phyloP scores from a whole-genome alignment of 2,113 vertebrate species.

The Paratilapia polleni region DNA sequence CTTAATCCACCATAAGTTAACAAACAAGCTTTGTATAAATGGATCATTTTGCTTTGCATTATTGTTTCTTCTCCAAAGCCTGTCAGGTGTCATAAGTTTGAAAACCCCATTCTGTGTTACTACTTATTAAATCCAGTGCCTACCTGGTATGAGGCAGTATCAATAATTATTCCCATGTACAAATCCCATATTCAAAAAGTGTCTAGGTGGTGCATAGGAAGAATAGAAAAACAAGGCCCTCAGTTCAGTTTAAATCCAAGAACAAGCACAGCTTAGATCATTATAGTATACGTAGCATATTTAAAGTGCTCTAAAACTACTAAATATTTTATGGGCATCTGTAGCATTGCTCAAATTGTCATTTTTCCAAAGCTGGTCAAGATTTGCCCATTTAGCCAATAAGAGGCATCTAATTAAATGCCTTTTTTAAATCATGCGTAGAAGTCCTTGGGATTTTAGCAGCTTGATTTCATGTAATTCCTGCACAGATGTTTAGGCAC shows the following conservation, averaged over 20 bases:
- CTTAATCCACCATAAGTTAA: background rate
- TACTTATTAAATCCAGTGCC: background rate
- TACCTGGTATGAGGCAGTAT: background rate
- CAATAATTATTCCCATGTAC: background rate
- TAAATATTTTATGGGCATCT: background rate
- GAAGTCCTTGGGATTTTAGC: background rate
- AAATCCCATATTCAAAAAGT: no score
- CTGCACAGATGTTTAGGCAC: background rate
- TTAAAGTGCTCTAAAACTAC: background rate
- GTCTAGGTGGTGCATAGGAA: background rate
- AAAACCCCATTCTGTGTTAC: background rate
- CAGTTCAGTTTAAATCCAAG: background rate
- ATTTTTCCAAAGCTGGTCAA: no score
- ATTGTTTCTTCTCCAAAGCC: background rate
- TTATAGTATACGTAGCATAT: background rate
- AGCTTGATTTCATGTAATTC: constrained; percentile 13
- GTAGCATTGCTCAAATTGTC: background rate
- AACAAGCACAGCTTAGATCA: background rate
- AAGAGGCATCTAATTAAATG: no score
- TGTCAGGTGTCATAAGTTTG: background rate
- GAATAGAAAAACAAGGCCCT: background rate
- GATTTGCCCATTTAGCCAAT: no score
- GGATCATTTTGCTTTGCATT: background rate
- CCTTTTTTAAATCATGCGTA: background rate
- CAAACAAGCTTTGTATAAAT: background rate